Base-by-base conservation (phyloP, 1,140 invertebrate species). In the Heliconius hermathena region DNA sequence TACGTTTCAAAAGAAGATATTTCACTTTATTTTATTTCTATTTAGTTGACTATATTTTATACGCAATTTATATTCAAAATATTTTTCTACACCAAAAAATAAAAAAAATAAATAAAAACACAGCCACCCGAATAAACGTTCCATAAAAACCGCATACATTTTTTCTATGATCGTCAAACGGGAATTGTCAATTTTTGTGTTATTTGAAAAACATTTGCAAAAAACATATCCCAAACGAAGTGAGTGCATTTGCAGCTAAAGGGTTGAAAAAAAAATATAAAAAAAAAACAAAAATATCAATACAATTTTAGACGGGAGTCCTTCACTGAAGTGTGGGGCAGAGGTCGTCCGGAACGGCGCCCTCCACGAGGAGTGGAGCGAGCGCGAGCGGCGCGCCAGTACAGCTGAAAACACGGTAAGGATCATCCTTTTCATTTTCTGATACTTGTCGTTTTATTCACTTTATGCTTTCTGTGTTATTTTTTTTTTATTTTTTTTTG, bases 261-360 rank as follows among this genome's bases (percentile, higher is more conserved):
- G 22, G 60, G 60, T 22, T 11, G 41, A 41, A 26, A 8, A 60
- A 60, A 60, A 71, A 36, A 38, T 36, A 36, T 71, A 2, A 18
- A 66, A 78, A 79, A 73, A 75, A 2, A 18, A 66, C 76, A 79
- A 73, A 75, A 71, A 80, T 73, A 76, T 78, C 78, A 81, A 75
- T 71, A 78, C 73, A 46, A 79, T 88, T 89, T 66, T 83, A 90
- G 91, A 93, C 82, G 87, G 86, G 76, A 87, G 81, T 36, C 85
- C 90, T 84, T 84, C 83, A 78, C 86, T 71, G 72, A 91, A 88
- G 81, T 84, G 87, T 76, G 86, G 81, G 78, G 73, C 79, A 79
- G 89, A 87, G 74, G 81, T 85, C 81, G 85, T 87, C 86, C 90
- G 89, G 89, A 92, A 90, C 85, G 91, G 90, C 57, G 60, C 84